Conservation (phyloP, 1,140 invertebrate genomes). For the Zaprionus davidi region DNA sequence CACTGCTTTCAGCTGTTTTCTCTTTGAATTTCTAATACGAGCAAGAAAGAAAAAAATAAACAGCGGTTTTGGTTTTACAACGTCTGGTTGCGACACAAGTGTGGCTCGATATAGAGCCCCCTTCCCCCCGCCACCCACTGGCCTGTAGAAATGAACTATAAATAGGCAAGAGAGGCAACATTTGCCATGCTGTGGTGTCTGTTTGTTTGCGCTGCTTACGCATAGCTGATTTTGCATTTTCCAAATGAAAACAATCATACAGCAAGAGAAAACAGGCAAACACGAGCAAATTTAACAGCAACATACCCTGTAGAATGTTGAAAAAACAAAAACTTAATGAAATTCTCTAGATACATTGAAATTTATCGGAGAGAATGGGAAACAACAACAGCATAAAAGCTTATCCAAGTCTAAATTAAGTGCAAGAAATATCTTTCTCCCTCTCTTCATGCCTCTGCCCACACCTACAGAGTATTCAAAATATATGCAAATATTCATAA, state of each 20-base stretch:
- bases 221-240: conserved; percentile 51
- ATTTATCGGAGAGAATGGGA: background rate
- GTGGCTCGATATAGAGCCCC: conserved; percentile 13
- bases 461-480: background rate
- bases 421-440: background rate
- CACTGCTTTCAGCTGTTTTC: conserved; percentile 12
- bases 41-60: conserved; percentile 7
- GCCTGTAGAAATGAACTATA: conserved; percentile 62
- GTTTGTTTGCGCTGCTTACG: conserved; percentile 48
- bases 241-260: conserved; percentile 29
- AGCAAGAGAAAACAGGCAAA: background rate
- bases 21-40: conserved; percentile 58
- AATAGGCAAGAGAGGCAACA: conserved; percentile 38
- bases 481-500: conserved; percentile 2
- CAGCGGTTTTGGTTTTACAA: conserved; percentile 8
- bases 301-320: background rate
- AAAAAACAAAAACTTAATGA: background rate
- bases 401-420: background rate
- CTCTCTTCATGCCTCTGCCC: too few relatives aligned
- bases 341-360: background rate
- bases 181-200: conserved; percentile 11
- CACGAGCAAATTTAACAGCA: too few relatives aligned
- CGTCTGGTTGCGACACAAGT: conserved; percentile 18
- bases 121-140: background rate
- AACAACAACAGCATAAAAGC: background rate